phyloP scores from a whole-genome alignment of 2,113 vertebrate species.

The Scophthalmus maximus region DNA sequence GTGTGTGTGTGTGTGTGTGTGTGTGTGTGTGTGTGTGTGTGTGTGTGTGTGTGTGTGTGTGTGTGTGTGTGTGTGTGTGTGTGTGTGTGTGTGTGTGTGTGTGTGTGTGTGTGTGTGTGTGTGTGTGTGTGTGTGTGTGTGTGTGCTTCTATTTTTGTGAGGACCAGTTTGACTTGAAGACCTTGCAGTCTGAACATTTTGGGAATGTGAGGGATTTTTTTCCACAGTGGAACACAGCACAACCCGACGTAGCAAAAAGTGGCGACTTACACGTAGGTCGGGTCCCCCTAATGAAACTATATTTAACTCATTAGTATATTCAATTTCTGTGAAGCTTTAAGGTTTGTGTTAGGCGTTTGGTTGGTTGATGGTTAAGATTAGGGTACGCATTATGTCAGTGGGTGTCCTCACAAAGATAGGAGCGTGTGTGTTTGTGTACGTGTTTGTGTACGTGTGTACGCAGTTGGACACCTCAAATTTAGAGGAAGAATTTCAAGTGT shows the following conservation, averaged over 20 bases:
- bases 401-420: background rate
- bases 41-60: background rate
- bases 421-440: background rate
- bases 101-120: background rate
- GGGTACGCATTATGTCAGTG: background rate
- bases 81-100: background rate
- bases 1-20: background rate
- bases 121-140: too few relatives aligned
- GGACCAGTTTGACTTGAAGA: too few relatives aligned
- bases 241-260: too few relatives aligned
- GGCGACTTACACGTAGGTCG: too few relatives aligned
- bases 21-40: too few relatives aligned
- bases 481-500: constrained; percentile 20
- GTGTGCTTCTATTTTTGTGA: too few relatives aligned
- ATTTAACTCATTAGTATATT: too few relatives aligned
- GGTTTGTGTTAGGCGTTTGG: background rate
- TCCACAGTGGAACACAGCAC: too few relatives aligned
- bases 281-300: too few relatives aligned
- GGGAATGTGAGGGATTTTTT: too few relatives aligned
- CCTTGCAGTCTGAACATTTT: too few relatives aligned
- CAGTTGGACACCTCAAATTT: constrained; percentile 2
- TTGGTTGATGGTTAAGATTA: background rate
- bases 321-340: background rate
- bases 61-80: background rate
- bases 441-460: background rate